Evolutionary conservation across 2,797 vertebrate genomes (phyloP), one percentile per base, ranked within the genome.

Genomic region (Podarcis lilfordi): DNA sequence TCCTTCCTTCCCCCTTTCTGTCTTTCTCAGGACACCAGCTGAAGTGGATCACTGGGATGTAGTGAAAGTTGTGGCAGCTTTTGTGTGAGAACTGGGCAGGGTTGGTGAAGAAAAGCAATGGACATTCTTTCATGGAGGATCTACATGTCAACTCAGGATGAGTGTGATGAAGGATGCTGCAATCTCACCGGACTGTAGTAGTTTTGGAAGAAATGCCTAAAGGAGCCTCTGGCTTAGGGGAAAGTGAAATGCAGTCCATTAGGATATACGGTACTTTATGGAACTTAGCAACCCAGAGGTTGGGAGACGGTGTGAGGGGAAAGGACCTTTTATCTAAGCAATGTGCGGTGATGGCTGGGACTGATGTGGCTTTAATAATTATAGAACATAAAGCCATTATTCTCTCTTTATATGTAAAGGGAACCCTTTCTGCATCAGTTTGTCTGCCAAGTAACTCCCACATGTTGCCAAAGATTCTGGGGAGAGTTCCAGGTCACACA

Each of bases 121-220:
- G 27, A 71, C 3, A 37, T 0, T 19, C 76, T 10, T 59, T 0
- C 69, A 69, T 17, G 0, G 7, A 0, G 5, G 32, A 69, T 81
- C 72, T 91, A 74, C 0, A 0, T 84, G 27, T 7, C 1, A 7
- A 0, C 40, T n/a, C 17, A 69, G 74, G 43, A 27, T 74, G 32
- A 21, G 55, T 77, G 27, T 45, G 40, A 50, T n/a, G 13, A 7
- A 35, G 17, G 0, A 4, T 0, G 43, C 27, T 66, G 45, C 68
- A 85, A 79, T 37, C 89, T 92, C 82, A 88, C 19, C 59, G n/a
- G 87, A 59, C 45, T 76, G 74, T 43, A 72, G 45, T 61, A 0
- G 25, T 55, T 8, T 8, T 2, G 68, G 80, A 32, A 8, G 81
- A 90, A 55, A 40, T 40, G 83, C 17, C 50, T 0, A 0, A 59